Conservation (phyloP, 1,140 invertebrate species). For the Achatina immaculata region DNA sequence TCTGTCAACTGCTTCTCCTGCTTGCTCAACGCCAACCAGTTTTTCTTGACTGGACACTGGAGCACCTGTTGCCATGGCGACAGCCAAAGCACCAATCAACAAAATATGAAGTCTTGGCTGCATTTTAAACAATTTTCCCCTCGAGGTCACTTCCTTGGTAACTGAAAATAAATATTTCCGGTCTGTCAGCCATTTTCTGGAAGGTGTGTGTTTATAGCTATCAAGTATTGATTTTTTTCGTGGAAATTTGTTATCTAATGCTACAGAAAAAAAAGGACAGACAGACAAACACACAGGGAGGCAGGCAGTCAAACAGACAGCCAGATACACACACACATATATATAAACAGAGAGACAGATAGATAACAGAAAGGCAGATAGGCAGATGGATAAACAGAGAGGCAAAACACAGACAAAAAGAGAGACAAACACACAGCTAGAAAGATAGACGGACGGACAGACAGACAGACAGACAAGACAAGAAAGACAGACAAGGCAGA, state of each 20-base stretch:
- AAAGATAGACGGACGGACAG: neutral
- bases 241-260: too few relatives aligned
- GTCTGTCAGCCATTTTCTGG: too few relatives aligned
- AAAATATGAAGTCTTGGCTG: neutral
- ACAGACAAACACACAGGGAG: too few relatives aligned
- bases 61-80: constrained; percentile 16
- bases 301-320: too few relatives aligned
- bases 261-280: too few relatives aligned
- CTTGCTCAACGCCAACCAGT: neutral
- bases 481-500: neutral
- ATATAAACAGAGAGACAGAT: neutral
- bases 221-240: too few relatives aligned
- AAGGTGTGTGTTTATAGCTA: too few relatives aligned
- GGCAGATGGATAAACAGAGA: neutral
- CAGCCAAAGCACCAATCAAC: neutral
- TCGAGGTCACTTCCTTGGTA: neutral
- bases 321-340: too few relatives aligned
- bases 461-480: neutral
- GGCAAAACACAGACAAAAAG: neutral
- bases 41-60: constrained; percentile 16
- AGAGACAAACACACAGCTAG: neutral
- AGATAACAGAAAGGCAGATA: neutral
- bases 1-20: constrained; percentile 12
- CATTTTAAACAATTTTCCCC: neutral
- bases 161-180: neutral